Conservation (phyloP, 2,888 invertebrate species). For the Tetramorium bicarinatum region DNA sequence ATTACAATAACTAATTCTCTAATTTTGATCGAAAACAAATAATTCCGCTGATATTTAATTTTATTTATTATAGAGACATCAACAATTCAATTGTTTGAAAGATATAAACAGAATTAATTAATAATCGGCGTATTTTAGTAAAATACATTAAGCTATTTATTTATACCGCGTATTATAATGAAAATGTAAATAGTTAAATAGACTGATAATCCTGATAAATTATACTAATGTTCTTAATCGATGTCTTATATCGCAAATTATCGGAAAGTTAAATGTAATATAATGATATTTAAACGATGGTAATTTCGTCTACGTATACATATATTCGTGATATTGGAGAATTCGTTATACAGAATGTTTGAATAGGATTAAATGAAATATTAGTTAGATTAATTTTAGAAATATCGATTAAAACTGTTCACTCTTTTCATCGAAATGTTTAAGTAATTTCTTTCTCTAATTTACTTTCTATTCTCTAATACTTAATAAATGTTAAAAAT, state of each 20-base stretch:
- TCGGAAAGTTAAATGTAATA: background rate
- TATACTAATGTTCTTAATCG: background rate
- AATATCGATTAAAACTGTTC: background rate
- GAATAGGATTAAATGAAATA: conserved; percentile 4
- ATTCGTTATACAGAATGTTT: background rate
- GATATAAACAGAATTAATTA: conserved; percentile 4
- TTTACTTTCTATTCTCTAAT: background rate
- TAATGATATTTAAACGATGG: background rate
- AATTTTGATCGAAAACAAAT: conserved; percentile 24
- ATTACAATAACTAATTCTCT: background rate
- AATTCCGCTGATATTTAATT: background rate
- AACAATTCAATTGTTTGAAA: background rate
- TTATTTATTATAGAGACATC: background rate
- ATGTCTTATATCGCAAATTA: conserved; percentile 9
- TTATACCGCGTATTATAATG: background rate
- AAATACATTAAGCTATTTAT: background rate
- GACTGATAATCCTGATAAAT: background rate
- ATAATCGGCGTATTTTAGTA: background rate
- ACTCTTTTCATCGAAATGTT: background rate
- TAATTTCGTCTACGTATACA: background rate
- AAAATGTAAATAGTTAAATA: background rate
- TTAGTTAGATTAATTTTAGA: conserved; percentile 12
- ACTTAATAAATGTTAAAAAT: background rate
- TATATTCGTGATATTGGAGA: background rate
- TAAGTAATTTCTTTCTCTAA: background rate